Conservation (phyloP, 2,797 vertebrate species). For the Girardinus metallicus region DNA sequence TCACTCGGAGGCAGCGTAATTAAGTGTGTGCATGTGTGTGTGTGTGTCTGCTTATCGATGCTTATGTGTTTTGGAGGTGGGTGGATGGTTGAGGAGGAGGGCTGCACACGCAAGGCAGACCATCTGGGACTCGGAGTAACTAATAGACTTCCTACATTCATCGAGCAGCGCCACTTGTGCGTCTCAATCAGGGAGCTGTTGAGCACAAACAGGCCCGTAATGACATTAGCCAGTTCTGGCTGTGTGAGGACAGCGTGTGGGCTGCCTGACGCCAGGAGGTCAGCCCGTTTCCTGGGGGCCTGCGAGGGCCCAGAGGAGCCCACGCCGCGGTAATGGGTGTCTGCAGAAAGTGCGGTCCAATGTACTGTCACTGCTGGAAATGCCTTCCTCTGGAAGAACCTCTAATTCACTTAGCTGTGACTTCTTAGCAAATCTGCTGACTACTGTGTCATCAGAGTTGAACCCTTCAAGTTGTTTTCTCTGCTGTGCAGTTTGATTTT, state of each 20-base stretch:
- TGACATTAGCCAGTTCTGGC: constrained; percentile 77
- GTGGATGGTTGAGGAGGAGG: constrained; percentile 22
- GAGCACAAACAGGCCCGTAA: constrained; percentile 78
- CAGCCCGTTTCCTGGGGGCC: constrained; percentile 79
- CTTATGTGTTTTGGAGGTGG: constrained; percentile 55
- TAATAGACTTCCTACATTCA: constrained; percentile 85
- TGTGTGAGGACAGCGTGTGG: constrained; percentile 76
- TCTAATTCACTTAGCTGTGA: not conserved
- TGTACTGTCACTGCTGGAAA: constrained; percentile 28
- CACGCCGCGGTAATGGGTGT: constrained; percentile 40
- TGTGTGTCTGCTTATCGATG: constrained; percentile 48
- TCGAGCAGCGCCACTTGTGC: constrained; percentile 64
- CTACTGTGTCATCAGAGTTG: not conserved
- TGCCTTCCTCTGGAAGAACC: constrained; percentile 11
- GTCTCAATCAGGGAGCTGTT: constrained; percentile 77
- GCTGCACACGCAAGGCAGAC: constrained; percentile 73
- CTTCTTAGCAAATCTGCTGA: not conserved
- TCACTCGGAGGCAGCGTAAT: constrained; percentile 79
- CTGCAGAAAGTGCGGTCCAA: constrained; percentile 28
- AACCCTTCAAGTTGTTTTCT: not conserved
- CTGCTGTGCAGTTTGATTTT: not conserved
- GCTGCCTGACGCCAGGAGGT: constrained; percentile 80
- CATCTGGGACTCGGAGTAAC: constrained; percentile 82
- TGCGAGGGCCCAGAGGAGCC: constrained; percentile 50
- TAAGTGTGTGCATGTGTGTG: constrained; percentile 65